Conservation (phyloP, 2,888 invertebrate species). For the Pandemis heparana region DNA sequence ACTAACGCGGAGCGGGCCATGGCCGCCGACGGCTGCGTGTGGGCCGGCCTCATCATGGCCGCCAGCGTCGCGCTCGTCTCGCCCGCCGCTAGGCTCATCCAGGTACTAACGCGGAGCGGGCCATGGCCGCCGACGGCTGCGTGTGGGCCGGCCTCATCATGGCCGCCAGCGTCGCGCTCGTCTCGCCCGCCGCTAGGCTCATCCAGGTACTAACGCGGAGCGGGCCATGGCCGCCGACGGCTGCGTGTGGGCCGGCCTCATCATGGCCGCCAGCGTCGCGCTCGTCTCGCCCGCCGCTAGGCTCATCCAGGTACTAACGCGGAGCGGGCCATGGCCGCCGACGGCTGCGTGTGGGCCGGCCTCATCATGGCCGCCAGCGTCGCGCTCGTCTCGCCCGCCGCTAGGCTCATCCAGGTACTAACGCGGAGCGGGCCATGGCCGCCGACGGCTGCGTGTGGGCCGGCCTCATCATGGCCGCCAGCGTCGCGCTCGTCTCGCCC, state of each 20-base stretch:
- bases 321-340: slow-evolving; percentile 85
- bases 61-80: slow-evolving; percentile 69
- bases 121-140: slow-evolving; percentile 74
- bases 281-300: slow-evolving; percentile 65
- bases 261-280: slow-evolving; percentile 75
- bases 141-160: slow-evolving; percentile 71
- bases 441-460: too few species aligned
- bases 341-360: slow-evolving; percentile 72
- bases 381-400: slow-evolving; percentile 67
- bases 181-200: slow-evolving; percentile 67
- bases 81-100: slow-evolving; percentile 69
- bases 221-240: slow-evolving; percentile 76
- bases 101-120: slow-evolving; percentile 88
- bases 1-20: slow-evolving; percentile 87
- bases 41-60: slow-evolving; percentile 72
- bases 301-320: slow-evolving; percentile 84
- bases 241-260: slow-evolving; percentile 68
- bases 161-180: slow-evolving; percentile 72
- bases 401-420: slow-evolving; percentile 72
- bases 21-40: slow-evolving; percentile 73
- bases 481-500: slow-evolving; percentile 67
- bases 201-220: slow-evolving; percentile 88
- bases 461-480: too few species aligned
- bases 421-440: too few species aligned
- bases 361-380: slow-evolving; percentile 71